Conservation (phyloP, 2,888 invertebrate genomes). For the Brenthis hecate region DNA sequence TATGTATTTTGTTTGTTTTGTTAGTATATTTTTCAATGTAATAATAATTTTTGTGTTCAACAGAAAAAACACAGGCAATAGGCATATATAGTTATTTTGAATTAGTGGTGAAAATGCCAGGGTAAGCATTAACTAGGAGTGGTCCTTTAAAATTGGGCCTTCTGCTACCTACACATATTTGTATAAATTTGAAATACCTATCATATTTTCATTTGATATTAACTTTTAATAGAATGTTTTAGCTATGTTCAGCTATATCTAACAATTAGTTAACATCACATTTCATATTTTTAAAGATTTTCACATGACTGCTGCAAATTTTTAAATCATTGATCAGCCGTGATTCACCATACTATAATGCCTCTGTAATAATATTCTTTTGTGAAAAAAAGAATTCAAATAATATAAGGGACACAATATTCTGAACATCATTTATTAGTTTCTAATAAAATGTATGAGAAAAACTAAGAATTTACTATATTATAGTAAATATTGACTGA, state of each 20-base stretch:
- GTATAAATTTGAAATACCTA: slow-evolving; percentile 1
- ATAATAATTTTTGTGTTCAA: slow-evolving; percentile 56
- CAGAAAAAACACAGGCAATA: slow-evolving; percentile 48
- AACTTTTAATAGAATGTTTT: not conserved
- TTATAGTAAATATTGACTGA: too few species aligned
- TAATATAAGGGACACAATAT: too few species aligned
- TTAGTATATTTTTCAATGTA: slow-evolving; percentile 19
- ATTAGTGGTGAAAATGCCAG: slow-evolving; percentile 64
- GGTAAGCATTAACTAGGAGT: slow-evolving; percentile 77
- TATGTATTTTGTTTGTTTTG: slow-evolving; percentile 20
- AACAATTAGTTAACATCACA: too few species aligned
- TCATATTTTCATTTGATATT: not conserved
- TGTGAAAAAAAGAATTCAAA: too few species aligned
- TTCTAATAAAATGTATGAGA: too few species aligned
- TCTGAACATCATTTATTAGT: too few species aligned
- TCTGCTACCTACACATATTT: slow-evolving; percentile 51
- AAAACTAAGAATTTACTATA: too few species aligned
- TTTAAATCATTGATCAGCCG: too few species aligned
- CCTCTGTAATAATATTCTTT: too few species aligned
- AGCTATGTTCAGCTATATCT: not conserved
- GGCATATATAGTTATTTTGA: slow-evolving; percentile 31
- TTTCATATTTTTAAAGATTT: too few species aligned
- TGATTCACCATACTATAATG: too few species aligned
- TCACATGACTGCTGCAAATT: too few species aligned
- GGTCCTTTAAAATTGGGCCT: slow-evolving; percentile 58